Percentiles rank a stretch among this genome's conserved stretches.
Conservation (phyloP, 2,888 invertebrate genomes). For the Amiota mariae region DNA sequence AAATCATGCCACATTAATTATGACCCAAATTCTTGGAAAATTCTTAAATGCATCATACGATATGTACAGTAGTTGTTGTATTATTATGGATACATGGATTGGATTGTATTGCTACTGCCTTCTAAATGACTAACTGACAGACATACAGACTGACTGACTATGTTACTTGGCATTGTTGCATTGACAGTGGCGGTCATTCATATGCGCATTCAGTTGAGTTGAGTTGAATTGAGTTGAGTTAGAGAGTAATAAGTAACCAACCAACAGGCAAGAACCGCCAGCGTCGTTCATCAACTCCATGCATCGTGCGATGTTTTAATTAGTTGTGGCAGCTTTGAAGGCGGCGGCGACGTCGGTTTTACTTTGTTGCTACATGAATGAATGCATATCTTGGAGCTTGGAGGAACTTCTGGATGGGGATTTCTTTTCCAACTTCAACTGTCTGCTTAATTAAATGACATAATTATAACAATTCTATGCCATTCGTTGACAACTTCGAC, state of each 20-base stretch:
- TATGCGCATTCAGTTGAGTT: slow-evolving; percentile 36
- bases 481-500: slow-evolving; percentile 38
- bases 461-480: slow-evolving; percentile 70
- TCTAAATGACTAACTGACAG: neutral
- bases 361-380: slow-evolving; percentile 29
- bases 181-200: slow-evolving; percentile 71
- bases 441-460: slow-evolving; percentile 73
- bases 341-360: slow-evolving; percentile 28
- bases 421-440: slow-evolving; percentile 39
- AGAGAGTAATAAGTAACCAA: neutral
- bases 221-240: neutral
- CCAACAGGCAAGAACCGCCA: slow-evolving; percentile 21
- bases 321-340: slow-evolving; percentile 62
- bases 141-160: neutral
- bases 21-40: slow-evolving; percentile 74
- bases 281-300: slow-evolving; percentile 19
- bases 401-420: neutral
- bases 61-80: slow-evolving; percentile 49
- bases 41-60: slow-evolving; percentile 62
- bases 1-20: slow-evolving; percentile 74
- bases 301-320: slow-evolving; percentile 70
- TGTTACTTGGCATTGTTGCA: slow-evolving; percentile 43
- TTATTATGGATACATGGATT: slow-evolving; percentile 38
- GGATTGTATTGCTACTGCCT: slow-evolving; percentile 39
- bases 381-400: slow-evolving; percentile 12